phyloP scores from a whole-genome alignment of 2,797 vertebrate genomes.

The Trematomus bernacchii region DNA sequence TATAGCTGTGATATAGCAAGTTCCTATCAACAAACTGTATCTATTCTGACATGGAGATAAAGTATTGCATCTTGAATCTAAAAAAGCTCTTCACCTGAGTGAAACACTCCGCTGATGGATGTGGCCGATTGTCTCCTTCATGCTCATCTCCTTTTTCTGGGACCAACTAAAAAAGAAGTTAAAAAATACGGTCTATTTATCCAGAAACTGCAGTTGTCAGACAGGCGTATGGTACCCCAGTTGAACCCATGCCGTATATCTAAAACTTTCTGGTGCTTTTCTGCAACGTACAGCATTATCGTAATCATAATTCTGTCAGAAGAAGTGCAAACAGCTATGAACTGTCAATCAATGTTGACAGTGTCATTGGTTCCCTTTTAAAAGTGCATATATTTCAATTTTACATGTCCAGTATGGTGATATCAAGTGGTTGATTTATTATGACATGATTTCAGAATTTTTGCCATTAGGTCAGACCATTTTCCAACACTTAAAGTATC shows the following conservation, averaged over 20 bases:
- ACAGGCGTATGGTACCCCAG: background rate
- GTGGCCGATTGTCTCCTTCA: conserved; percentile 9
- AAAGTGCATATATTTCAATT: background rate
- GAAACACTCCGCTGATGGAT: conserved; percentile 34
- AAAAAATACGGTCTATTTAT: conserved; percentile 5
- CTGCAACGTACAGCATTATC: background rate
- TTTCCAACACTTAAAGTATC: too few species aligned
- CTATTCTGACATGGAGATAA: conserved; percentile 27
- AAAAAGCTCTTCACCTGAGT: conserved; percentile 38
- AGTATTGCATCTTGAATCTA: conserved; percentile 26
- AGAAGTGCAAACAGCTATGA: background rate
- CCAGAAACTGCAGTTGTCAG: background rate
- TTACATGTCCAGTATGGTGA: too few species aligned
- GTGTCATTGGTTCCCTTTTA: background rate
- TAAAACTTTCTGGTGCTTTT: background rate
- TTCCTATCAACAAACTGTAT: conserved; percentile 25
- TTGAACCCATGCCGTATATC: background rate
- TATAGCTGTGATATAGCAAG: conserved; percentile 22
- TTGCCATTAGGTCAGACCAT: too few species aligned
- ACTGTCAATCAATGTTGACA: conserved; percentile 6
- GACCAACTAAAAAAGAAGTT: background rate
- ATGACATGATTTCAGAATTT: too few species aligned
- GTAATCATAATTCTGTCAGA: conserved; percentile 1
- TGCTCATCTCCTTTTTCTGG: conserved; percentile 8
- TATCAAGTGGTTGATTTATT: too few species aligned